These are phyloP conservation scores for Syngnathus acus DNA, from an alignment of 2,797 vertebrate species.

Conservation along the genomic window DNA sequence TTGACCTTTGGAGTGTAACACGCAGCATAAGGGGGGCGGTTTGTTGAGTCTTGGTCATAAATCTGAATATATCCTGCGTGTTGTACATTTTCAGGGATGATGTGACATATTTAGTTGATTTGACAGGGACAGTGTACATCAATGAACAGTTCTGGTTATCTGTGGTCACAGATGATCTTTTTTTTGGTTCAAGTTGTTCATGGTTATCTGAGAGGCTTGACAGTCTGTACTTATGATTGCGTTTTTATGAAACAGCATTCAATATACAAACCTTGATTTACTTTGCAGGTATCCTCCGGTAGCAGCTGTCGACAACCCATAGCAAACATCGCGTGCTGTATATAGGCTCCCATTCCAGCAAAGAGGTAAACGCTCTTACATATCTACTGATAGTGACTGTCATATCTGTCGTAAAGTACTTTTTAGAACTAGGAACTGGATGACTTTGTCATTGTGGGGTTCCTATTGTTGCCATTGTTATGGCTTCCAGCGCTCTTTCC, in stretches of 20 bases:
- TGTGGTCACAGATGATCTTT: neutral
- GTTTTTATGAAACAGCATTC: neutral
- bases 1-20: constrained; percentile 80
- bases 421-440: constrained; percentile 25
- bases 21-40: constrained; percentile 62
- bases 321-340: neutral
- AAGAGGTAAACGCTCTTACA: neutral
- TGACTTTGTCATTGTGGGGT: neutral
- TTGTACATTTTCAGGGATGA: constrained; percentile 24
- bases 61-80: constrained; percentile 46
- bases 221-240: neutral
- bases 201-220: neutral
- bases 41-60: constrained; percentile 46
- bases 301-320: constrained; percentile 39
- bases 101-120: neutral
- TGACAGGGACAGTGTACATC: too few species aligned
- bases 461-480: neutral
- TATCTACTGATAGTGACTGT: neutral
- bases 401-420: constrained; percentile 28
- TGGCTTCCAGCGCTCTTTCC: neutral
- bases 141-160: neutral
- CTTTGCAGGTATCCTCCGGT: constrained; percentile 62
- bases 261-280: neutral
- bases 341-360: neutral
- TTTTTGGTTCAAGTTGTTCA: constrained; percentile 2